Conservation (phyloP, 1,140 invertebrate genomes). For the Pseudomyrmex cubaensis region DNA sequence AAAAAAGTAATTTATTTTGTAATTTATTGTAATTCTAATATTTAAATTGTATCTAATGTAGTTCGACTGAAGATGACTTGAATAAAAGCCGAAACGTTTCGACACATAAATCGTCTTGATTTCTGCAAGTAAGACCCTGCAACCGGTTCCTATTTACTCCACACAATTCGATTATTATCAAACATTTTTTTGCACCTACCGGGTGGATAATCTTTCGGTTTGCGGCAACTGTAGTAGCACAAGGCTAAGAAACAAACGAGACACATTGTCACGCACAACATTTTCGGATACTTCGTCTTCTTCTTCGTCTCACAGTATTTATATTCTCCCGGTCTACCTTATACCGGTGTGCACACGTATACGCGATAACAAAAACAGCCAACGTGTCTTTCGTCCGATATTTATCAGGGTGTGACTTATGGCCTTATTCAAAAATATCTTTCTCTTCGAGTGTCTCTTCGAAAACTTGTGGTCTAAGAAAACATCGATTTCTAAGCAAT, state of each 20-base stretch:
- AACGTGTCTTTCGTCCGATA: conserved; percentile 34
- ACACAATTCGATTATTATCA: neutral
- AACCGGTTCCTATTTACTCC: too few species aligned
- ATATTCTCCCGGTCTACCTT: neutral
- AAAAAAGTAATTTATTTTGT: too few species aligned
- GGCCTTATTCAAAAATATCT: conserved; percentile 68
- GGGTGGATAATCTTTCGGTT: conserved; percentile 80
- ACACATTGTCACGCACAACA: conserved; percentile 63
- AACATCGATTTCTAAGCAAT: too few species aligned
- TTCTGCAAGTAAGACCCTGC: too few species aligned
- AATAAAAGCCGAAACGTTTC: too few species aligned
- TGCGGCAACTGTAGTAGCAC: conserved; percentile 72
- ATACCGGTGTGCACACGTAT: conserved; percentile 36
- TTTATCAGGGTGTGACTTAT: conserved; percentile 58
- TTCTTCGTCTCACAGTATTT: conserved; percentile 24
- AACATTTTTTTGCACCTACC: conserved; percentile 69
- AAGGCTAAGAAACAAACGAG: conserved; percentile 60
- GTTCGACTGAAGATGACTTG: too few species aligned
- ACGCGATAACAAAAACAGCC: conserved; percentile 52
- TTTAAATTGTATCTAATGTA: too few species aligned
- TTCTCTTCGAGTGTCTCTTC: conserved; percentile 23
- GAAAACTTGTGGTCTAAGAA: too few species aligned
- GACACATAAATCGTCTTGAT: too few species aligned
- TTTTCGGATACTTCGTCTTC: conserved; percentile 37
- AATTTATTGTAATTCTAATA: too few species aligned